Evolutionary conservation across 2,888 invertebrate species (phyloP), one percentile per base, ranked within the genome.

Genomic region (Bhutanitis thaidina): DNA sequence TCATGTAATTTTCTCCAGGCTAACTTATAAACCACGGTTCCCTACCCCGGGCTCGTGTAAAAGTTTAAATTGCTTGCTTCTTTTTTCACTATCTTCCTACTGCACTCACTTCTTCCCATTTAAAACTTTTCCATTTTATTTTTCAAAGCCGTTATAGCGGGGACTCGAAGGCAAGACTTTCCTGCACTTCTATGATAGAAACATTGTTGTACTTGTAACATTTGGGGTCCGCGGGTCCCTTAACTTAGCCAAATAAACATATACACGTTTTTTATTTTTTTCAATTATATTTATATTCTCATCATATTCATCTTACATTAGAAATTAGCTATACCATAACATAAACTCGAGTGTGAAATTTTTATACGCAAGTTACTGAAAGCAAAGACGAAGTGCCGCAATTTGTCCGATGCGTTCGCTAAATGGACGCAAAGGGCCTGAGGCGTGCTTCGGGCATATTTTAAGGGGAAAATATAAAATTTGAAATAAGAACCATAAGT

Each of bases 51-150:
- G 65, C 64, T 67, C 64, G 67, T 62, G 76, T 63, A 69, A 78
- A 87, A 87, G 77, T 87, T 87, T 81, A 83, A 87, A 86, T 86
- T 87, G 82, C 74, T 72, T 67, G 68, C 70, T 67, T 67, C 74
- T 81, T 86, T 85, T 87, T 87, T 85, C 85, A 87, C 87, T 87
- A 87, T 86, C 85, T 82, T 69, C 67, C 70, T 56, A 68, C 65
- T 73, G 72, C 79, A 78, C 77, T 79, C 78, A 80, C 79, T 84
- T 86, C 86, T 86, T 84, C 83, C 81, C 81, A 85, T 88, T 84
- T 84, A 84, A 45, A 88, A 87, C 80, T 87, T 88, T 84, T 69
- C 65, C 77, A 72, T 80, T 87, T 84, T 82, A 77, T 85, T 84
- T 78, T 72, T 73, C 74, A 76, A 76, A 71, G 72, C 69, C 70